phyloP scores from a whole-genome alignment of 2,113 vertebrate genomes.

The Colinus virginianus region DNA sequence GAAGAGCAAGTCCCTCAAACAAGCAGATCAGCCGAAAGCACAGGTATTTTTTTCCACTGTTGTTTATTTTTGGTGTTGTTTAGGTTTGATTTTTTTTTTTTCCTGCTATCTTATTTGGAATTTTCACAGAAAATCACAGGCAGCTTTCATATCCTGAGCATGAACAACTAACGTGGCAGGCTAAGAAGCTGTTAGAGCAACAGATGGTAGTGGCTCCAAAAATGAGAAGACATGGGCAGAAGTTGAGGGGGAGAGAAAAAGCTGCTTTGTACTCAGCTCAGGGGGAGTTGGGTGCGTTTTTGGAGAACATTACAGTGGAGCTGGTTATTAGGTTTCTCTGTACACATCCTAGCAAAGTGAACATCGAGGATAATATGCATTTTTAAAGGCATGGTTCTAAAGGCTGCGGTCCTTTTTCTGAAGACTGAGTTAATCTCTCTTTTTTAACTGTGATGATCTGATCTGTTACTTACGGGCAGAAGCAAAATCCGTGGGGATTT shows the following conservation, averaged over 20 bases:
- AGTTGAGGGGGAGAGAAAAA: conserved; percentile 6
- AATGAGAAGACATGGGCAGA: conserved; percentile 12
- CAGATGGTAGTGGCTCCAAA: conserved; percentile 8
- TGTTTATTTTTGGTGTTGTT: no score
- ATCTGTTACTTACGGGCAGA: not conserved
- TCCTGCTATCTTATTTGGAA: not conserved
- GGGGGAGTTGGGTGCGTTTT: not conserved
- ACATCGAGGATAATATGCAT: rapidly evolving
- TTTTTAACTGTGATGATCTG: not conserved
- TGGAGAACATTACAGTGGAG: not conserved
- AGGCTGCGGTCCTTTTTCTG: not conserved
- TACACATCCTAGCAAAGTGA: not conserved
- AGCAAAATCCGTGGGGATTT: not conserved
- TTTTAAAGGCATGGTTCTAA: not conserved
- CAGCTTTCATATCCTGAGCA: not conserved
- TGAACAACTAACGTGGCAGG: not conserved
- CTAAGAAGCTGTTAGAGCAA: not conserved
- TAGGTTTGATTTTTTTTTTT: not conserved
- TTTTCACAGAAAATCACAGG: not conserved
- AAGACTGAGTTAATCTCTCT: not conserved
- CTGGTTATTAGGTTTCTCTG: not conserved
- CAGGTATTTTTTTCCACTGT: conserved; percentile 81
- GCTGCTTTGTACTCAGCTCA: not conserved
- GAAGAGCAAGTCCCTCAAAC: conserved; percentile 94
- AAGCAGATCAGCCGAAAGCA: conserved; percentile 91